Percentiles rank a stretch among this genome's conserved stretches.
These are phyloP conservation scores for Euglossa dilemma DNA, from an alignment of 1,140 invertebrate species.

Conservation along the genomic window DNA sequence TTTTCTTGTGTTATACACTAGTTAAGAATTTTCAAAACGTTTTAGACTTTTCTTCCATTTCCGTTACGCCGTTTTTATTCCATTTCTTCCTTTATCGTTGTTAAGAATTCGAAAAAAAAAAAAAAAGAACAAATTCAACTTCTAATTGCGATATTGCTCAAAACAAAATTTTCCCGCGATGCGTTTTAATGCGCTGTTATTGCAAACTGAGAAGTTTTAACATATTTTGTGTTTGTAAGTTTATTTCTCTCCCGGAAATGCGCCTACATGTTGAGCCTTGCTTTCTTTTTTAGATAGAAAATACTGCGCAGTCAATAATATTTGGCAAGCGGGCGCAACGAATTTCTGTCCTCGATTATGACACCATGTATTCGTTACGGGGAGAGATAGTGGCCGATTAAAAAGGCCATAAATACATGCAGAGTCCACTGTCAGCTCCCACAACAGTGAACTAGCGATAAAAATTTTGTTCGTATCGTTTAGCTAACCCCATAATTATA, in stretches of 20 bases:
- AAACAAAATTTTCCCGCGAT: background rate
- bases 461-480: background rate
- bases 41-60: constrained; percentile 54
- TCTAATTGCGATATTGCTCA: background rate
- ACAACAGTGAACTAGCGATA: constrained; percentile 52
- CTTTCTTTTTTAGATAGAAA: constrained; percentile 69
- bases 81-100: constrained; percentile 39
- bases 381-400: constrained; percentile 22
- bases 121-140: constrained; percentile 2
- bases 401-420: constrained; percentile 26
- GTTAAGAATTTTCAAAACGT: constrained; percentile 29
- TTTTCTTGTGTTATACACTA: constrained; percentile 30
- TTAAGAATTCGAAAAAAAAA: constrained; percentile 20
- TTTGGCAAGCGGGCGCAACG: constrained; percentile 63
- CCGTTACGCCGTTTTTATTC: constrained; percentile 29
- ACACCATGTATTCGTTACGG: constrained; percentile 4
- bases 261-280: constrained; percentile 70
- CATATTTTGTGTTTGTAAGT: background rate
- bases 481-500: constrained; percentile 5
- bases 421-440: constrained; percentile 65
- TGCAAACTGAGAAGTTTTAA: constrained; percentile 8
- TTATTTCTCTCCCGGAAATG: constrained; percentile 62
- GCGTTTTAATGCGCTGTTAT: background rate
- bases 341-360: constrained; percentile 29
- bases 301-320: constrained; percentile 74